Evolutionary conservation across 2,113 vertebrate species (phyloP), one percentile per base, ranked within the genome.

Genomic region (zebrafish (Danio rerio)): DNA sequence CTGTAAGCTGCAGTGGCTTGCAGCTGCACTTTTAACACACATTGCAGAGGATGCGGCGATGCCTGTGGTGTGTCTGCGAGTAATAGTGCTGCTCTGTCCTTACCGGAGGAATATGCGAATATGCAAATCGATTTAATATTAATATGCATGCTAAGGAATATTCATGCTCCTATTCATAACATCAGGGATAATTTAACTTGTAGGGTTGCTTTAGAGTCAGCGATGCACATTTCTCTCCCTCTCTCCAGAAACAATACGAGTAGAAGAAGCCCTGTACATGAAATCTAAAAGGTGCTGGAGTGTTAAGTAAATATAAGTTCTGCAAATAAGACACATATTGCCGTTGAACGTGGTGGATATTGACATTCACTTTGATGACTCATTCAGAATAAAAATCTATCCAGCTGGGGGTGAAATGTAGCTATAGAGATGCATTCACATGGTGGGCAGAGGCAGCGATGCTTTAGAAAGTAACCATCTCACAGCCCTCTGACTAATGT

Each of bases 41-140:
- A 31, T 78, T 81, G 87, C 87, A 86, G 82, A 78, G 81, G 80
- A 81, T 88, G 85, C 87, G 78, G 69, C 80, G 73, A 72, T 72
- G 80, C 59, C 49, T 13, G 56, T 61, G 75, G 65, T 58, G 31
- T 66, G 80, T 47, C 71, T 63, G 78, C 45, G 40, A 58, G 72
- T 10, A 55, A 45, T 69, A 55, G 61, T 58, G 5, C 58, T 52
- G 31, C 68, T 66, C 18, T 50, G 42, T 65, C 15, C 43, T 66
- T 43, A 47, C 16, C 68, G 55, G 47, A 80, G 9, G 45, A 40
- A 68, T 12, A 52, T 5, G 12, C 42, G 72, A 45, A 43, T 53
- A 62, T 81, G 42, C 18, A 31, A 50, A 77, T 77, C 0, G 15
- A 12, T 59, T 45, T 18, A 11, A 0, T 45, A 75, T 75, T 61